Base-by-base conservation (phyloP, 2,113 vertebrate genomes). In the Coreoperca whiteheadi region DNA sequence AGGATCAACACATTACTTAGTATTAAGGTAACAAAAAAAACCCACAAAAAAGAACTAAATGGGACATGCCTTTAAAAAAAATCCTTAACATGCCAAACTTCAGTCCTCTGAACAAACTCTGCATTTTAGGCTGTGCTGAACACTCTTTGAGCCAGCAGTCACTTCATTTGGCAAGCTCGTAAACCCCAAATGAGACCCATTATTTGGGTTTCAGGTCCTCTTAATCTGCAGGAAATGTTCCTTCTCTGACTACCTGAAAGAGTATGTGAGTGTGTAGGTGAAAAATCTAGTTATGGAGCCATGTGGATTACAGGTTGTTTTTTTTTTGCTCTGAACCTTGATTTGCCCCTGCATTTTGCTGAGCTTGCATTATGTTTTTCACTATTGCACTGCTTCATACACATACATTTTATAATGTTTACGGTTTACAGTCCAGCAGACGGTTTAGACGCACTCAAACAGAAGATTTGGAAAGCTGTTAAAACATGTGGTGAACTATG, bases 171-270 rank as follows among this genome's bases (percentile, higher is more conserved):
- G 79, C 74, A 64, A 28, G 41, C 81, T 70, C 23, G 10, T 59
- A 72, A 78, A 78, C 8, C 30, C 61, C 59, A 65, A 79, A 83
- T 75, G 69, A 85, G 71, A 43, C 50, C 68, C 66, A 77, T 77
- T 83, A 71, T 85, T 78, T 80, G 74, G 21, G 32, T 82, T 77
- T 61, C 59, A 68, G 53, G 64, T 67, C 53, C 28, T 69, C 68
- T 88, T 70, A 72, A 60, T 84, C 72, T 82, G 86, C 80, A 75
- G 67, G 57, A 81, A 69, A 64, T 75, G 66, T 78, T 74, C 59
- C 56, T 65, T 59, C 21, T 14, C 60, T 76, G 50, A 75, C 59
- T 56, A 73, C 61, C 46, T 76, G 64, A 86, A 46, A 69, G 43
- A 16, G 12, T 79, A 0, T 75, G 59, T 75, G n/a, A 34, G 39